Evolutionary conservation across 2,113 vertebrate species (phyloP).

Genomic region (Ranitomeya variabilis): DNA sequence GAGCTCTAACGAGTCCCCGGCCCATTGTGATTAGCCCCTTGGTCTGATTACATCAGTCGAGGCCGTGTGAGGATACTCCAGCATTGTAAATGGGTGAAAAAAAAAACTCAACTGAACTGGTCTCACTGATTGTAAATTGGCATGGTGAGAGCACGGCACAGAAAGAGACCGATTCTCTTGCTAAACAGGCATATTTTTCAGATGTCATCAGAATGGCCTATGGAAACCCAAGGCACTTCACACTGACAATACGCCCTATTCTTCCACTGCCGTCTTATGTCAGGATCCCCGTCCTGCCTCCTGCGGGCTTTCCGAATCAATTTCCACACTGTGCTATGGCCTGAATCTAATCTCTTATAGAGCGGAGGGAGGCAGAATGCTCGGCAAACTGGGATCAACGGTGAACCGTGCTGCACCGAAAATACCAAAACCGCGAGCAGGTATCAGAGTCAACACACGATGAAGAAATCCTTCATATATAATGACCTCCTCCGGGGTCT

Average conservation of each 20-base stretch:
- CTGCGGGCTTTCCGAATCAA: slow-evolving; percentile 48
- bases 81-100: neutral
- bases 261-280: slow-evolving; percentile 36
- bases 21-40: neutral
- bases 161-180: slow-evolving; percentile 32
- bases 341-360: slow-evolving; percentile 23
- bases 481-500: no score
- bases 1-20: neutral
- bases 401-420: neutral
- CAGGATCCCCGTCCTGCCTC: slow-evolving; percentile 36
- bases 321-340: slow-evolving; percentile 34
- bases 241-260: slow-evolving; percentile 42
- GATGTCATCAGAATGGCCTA: slow-evolving; percentile 47
- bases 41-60: slow-evolving; percentile 2
- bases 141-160: slow-evolving; percentile 13
- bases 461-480: neutral
- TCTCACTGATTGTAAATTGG: slow-evolving; percentile 32
- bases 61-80: slow-evolving; percentile 42
- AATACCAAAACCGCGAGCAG: neutral
- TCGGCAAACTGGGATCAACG: neutral
- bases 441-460: neutral
- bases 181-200: slow-evolving; percentile 50
- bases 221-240: slow-evolving; percentile 35
- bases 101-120: slow-evolving; percentile 17
- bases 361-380: neutral